Evolutionary conservation across 2,888 invertebrate genomes (phyloP).

Genomic region (Brenthis hecate): DNA sequence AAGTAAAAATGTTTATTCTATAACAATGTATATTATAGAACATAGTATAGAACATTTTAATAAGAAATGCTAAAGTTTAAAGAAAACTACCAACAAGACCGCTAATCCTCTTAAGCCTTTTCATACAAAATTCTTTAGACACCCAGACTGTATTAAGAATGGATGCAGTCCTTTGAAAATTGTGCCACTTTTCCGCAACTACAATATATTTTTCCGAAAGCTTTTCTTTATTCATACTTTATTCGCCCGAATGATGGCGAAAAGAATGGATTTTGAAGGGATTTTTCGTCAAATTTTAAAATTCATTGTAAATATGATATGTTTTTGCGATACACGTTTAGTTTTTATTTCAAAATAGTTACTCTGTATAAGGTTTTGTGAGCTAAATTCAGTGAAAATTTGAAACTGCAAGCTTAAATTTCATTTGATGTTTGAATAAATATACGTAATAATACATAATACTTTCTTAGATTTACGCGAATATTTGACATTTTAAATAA

Average conservation of each 20-base stretch:
- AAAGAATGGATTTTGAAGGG: slow-evolving; percentile 8
- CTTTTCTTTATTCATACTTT: slow-evolving; percentile 30
- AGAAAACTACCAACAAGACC: slow-evolving; percentile 11
- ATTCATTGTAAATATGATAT: slow-evolving; percentile 6
- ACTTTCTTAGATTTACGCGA: no score
- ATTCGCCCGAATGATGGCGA: slow-evolving; percentile 18
- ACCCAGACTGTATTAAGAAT: slow-evolving; percentile 25
- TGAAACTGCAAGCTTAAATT: no score
- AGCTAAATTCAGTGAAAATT: no score
- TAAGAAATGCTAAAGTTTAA: slow-evolving; percentile 6
- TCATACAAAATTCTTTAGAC: slow-evolving; percentile 36
- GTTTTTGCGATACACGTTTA: background rate
- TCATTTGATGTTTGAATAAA: no score
- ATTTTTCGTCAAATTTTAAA: slow-evolving; percentile 12
- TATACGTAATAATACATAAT: no score
- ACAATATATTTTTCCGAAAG: slow-evolving; percentile 29
- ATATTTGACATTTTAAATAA: no score
- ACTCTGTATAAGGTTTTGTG: slow-evolving; percentile 2
- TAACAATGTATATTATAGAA: background rate
- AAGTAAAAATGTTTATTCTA: no score
- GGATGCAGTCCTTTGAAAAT: slow-evolving; percentile 35
- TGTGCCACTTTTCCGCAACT: slow-evolving; percentile 28
- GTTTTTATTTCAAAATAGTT: slow-evolving; percentile 4
- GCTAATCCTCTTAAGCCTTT: slow-evolving; percentile 28
- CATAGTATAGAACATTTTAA: background rate